Conservation (phyloP, 2,888 invertebrate genomes). For the Protonemura montana region DNA sequence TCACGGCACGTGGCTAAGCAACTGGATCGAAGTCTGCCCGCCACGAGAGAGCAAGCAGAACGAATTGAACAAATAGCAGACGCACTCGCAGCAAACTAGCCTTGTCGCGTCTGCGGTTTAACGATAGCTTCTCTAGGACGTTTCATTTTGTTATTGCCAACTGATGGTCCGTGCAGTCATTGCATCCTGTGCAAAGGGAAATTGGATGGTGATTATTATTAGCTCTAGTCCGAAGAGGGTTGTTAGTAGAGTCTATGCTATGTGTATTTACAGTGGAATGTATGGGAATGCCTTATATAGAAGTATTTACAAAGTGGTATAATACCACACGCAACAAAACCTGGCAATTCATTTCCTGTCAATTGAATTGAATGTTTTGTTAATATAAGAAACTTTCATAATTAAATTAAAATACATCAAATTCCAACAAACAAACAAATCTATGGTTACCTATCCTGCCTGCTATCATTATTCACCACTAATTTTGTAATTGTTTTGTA, state of each 20-base stretch:
- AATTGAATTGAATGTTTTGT: neutral
- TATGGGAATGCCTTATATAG: neutral
- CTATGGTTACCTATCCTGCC: no score
- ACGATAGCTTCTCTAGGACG: neutral
- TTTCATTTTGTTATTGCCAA: neutral
- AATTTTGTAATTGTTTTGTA: no score
- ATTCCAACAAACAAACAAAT: neutral
- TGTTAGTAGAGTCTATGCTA: neutral
- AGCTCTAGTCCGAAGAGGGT: neutral
- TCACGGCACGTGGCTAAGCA: conserved; percentile 46
- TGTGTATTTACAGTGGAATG: neutral
- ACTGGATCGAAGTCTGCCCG: conserved; percentile 46
- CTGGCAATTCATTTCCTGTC: neutral
- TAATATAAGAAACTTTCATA: neutral
- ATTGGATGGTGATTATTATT: neutral
- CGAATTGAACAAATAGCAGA: neutral
- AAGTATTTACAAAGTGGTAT: neutral
- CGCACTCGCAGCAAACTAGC: conserved; percentile 50
- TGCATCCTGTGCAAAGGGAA: no score
- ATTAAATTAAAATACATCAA: neutral
- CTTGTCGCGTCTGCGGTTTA: neutral
- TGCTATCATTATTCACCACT: no score
- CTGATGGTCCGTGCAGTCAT: no score
- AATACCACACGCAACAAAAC: neutral
- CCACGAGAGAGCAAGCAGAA: conserved; percentile 42